Percentiles rank a stretch among this genome's conserved stretches.
phyloP scores from a whole-genome alignment of 2,797 vertebrate species.

The Serranus cabrilla region DNA sequence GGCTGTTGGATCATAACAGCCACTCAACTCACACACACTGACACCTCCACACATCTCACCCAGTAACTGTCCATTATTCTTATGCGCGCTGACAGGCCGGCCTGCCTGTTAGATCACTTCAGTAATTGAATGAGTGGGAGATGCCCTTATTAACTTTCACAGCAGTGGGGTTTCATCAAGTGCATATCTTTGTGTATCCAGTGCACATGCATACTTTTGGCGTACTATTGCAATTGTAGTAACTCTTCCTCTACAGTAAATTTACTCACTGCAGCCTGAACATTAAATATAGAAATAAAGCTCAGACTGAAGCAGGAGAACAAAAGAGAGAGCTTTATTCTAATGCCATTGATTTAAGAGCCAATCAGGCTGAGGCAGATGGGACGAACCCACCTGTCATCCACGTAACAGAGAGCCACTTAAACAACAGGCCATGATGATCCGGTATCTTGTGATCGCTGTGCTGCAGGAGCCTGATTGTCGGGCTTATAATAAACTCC shows the following conservation, averaged over 20 bases:
- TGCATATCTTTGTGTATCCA: not conserved
- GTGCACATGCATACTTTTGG: constrained; percentile 5
- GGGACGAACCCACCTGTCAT: constrained; percentile 62
- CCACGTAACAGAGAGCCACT: constrained; percentile 34
- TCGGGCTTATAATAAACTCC: constrained; percentile 28
- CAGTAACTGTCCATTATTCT: constrained; percentile 41
- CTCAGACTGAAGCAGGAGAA: constrained; percentile 40
- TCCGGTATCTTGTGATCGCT: constrained; percentile 40
- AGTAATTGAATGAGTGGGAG: constrained; percentile 61
- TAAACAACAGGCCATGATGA: constrained; percentile 39
- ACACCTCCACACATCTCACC: constrained; percentile 24
- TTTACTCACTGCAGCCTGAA: constrained; percentile 14
- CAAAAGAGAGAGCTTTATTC: constrained; percentile 56
- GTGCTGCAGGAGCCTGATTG: constrained; percentile 43
- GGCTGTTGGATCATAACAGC: constrained; percentile 15
- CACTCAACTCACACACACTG: constrained; percentile 24
- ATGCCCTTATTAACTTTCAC: constrained; percentile 62
- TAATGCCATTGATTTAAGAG: constrained; percentile 58
- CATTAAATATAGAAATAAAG: constrained; percentile 45
- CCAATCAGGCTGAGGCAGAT: constrained; percentile 50
- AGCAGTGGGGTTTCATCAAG: constrained; percentile 32
- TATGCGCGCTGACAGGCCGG: constrained; percentile 45
- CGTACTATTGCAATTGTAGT: constrained; percentile 9
- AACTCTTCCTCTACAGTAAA: constrained; percentile 5
- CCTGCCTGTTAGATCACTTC: constrained; percentile 45